Evolutionary conservation across 2,797 vertebrate species (phyloP).

Genomic region (Nyctalus aviator): DNA sequence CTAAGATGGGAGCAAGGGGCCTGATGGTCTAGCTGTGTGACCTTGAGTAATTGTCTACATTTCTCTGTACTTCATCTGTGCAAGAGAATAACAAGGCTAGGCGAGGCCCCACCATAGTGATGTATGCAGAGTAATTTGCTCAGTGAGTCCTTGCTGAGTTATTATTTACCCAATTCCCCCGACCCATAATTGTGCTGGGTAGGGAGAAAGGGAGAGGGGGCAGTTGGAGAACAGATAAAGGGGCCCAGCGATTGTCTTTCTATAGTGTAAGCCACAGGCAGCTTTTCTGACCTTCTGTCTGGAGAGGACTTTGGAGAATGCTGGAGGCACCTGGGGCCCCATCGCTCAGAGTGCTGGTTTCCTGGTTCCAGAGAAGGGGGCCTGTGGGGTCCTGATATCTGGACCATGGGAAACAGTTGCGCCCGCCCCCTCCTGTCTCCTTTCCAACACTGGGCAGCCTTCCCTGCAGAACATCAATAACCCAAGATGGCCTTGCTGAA

Average conservation of each 20-base stretch:
- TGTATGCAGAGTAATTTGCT: background rate
- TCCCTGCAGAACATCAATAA: conserved; percentile 49
- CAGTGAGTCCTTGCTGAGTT: background rate
- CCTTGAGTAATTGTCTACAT: conserved; percentile 49
- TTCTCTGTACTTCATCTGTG: background rate
- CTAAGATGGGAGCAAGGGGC: background rate
- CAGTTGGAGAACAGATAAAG: background rate
- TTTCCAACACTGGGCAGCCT: conserved; percentile 24
- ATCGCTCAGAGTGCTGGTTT: background rate
- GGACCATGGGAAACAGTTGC: background rate
- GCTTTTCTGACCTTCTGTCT: conserved; percentile 3
- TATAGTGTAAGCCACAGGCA: background rate
- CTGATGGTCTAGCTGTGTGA: background rate
- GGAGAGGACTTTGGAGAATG: background rate
- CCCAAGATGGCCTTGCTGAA: conserved; percentile 18
- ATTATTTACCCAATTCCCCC: background rate
- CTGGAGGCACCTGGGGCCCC: background rate
- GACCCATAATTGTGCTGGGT: background rate
- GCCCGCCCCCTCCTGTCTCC: background rate
- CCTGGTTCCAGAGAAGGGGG: background rate
- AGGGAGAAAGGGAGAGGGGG: background rate
- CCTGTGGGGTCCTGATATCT: background rate
- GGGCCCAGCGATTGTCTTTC: background rate
- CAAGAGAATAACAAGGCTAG: background rate
- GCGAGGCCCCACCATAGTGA: background rate